phyloP scores from a whole-genome alignment of 1,140 invertebrate genomes.

The Triops cancriformis region DNA sequence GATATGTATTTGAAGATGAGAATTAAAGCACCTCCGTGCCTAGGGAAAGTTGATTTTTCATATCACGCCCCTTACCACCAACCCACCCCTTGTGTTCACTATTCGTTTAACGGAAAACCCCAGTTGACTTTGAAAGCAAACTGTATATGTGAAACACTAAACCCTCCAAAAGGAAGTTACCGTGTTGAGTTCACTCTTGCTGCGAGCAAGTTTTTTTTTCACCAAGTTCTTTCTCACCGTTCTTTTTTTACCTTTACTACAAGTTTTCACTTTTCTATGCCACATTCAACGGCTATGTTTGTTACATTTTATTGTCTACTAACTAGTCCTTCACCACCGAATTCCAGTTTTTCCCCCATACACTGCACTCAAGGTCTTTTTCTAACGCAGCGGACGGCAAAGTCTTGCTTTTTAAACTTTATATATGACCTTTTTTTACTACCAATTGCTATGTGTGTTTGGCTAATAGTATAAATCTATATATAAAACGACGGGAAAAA shows the following conservation, averaged over 20 bases:
- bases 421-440: constrained; percentile 1
- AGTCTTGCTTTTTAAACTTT: not conserved
- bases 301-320: not conserved
- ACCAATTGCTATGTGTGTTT: not conserved
- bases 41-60: not conserved
- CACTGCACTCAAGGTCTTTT: not conserved
- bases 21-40: not conserved
- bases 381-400: not conserved
- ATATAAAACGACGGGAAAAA: not conserved
- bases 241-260: not conserved
- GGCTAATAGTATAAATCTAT: not conserved
- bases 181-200: not conserved
- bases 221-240: not conserved
- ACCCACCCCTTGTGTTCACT: not conserved
- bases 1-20: not conserved
- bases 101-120: no score
- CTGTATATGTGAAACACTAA: no score
- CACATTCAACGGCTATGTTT: not conserved
- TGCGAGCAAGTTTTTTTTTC: not conserved
- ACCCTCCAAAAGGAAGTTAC: no score
- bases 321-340: not conserved
- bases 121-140: no score
- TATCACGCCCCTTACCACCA: not conserved
- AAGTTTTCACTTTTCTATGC: not conserved
- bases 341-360: not conserved